Percentiles rank a stretch among this genome's conserved stretches.
These are phyloP conservation scores for Cyphomyrmex costatus DNA, from an alignment of 1,140 invertebrate genomes.

Conservation along the genomic window DNA sequence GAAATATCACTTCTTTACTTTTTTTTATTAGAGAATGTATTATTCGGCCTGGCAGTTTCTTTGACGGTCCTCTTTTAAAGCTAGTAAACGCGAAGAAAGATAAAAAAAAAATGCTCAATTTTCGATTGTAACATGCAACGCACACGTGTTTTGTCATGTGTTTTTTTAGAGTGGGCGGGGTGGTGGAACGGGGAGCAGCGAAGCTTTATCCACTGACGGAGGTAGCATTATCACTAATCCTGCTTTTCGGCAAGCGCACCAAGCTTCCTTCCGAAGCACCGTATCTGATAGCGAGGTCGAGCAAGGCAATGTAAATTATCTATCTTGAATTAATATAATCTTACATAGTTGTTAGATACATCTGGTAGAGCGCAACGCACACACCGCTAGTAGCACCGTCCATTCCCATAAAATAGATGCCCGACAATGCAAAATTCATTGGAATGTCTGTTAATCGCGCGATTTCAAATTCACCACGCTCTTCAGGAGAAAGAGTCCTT, in stretches of 20 bases:
- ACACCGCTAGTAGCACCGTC: constrained; percentile 22
- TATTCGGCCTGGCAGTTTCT: constrained; percentile 36
- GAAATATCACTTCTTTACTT: constrained; percentile 6
- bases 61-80: constrained; percentile 11
- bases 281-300: constrained; percentile 98
- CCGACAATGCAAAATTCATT: not conserved
- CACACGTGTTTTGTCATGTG: constrained; percentile 68
- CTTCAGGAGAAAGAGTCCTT: constrained; percentile 5
- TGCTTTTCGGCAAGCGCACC: constrained; percentile 87
- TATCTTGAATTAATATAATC: constrained; percentile 64
- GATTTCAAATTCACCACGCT: not conserved
- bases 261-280: constrained; percentile 93
- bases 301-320: constrained; percentile 93
- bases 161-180: constrained; percentile 81
- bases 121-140: constrained; percentile 62
- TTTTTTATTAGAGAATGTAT: not conserved
- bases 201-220: constrained; percentile 88
- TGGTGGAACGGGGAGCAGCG: constrained; percentile 88
- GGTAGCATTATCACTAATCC: constrained; percentile 95
- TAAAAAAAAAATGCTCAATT: constrained; percentile 13
- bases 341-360: constrained; percentile 49
- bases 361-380: constrained; percentile 17
- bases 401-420: constrained; percentile 26
- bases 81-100: constrained; percentile 4
- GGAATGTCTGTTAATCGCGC: not conserved